A percentile compares a stretch with the other conserved stretches of the same genome.
Conservation (phyloP, 2,113 vertebrate genomes). For the Pogona vitticeps region DNA sequence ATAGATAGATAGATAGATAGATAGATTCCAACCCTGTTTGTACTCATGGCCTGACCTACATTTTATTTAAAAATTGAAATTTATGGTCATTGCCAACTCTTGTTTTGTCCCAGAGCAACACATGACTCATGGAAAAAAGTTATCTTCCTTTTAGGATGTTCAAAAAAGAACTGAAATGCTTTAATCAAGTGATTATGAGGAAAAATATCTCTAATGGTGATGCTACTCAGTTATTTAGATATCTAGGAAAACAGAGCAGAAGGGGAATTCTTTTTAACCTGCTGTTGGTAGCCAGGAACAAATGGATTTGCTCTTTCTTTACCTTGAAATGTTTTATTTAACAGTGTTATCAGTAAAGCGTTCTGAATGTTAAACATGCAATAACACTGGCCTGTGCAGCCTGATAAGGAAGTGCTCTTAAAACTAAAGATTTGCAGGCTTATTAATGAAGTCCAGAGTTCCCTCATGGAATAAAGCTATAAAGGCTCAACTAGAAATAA, state of each 20-base stretch:
- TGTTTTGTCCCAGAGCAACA: too few relatives aligned
- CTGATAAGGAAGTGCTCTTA: constrained; percentile 61
- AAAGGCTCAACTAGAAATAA: constrained; percentile 22
- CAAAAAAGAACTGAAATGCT: constrained; percentile 38
- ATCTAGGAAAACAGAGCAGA: neutral
- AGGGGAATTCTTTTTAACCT: neutral
- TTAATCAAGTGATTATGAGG: constrained; percentile 29
- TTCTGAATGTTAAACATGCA: constrained; percentile 31
- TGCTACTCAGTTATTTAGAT: constrained; percentile 38
- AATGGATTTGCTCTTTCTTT: constrained; percentile 15
- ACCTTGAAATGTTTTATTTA: constrained; percentile 42
- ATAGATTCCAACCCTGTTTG: too few relatives aligned
- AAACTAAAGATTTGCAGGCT: neutral
- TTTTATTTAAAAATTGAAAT: too few relatives aligned
- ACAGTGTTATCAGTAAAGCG: constrained; percentile 25
- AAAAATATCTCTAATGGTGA: constrained; percentile 40
- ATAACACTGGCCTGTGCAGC: constrained; percentile 17
- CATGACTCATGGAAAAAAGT: neutral
- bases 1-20: too few relatives aligned
- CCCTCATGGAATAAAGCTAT: constrained; percentile 5
- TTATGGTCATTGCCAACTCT: too few relatives aligned
- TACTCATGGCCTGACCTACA: too few relatives aligned
- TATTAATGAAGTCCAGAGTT: neutral
- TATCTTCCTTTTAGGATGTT: constrained; percentile 22
- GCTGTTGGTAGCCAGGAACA: constrained; percentile 36